Evolutionary conservation across 2,888 invertebrate genomes (phyloP), one percentile per base, ranked within the genome.

Genomic region (Polymixis flavicincta): DNA sequence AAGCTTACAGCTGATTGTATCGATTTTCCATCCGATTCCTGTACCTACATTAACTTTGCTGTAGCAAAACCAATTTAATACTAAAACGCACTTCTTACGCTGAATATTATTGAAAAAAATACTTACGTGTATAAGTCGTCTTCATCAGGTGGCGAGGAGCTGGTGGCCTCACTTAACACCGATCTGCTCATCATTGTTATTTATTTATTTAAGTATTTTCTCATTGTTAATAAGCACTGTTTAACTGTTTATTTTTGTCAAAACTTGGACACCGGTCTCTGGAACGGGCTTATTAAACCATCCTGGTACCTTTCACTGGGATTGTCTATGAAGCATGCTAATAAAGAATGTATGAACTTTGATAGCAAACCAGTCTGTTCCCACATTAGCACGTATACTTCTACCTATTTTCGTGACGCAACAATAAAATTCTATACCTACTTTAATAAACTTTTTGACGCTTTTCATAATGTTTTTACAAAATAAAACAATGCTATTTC

Each of bases 121-220:
- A 94, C 96, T 93, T 89, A 96, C 96, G 93, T 92, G 85, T 96
- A 95, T 2, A 94, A 83, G 75, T 95, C 95, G 76, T 94, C 95
- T 70, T 92, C 93, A 67, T 92, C 92, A 67, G 89, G 81, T 77
- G 84, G 91, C 17, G 95, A 93, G 68, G 94, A 93, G 83, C 94
- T 93, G 11, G 93, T 92, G 3, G 94, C 93, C 83, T 94, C 95
- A 52, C 93, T 91, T 59, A 94, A 74, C 85, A 93, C 91, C 4
- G 94, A 89, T 80, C 90, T 90, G 82, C 91, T 94, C 94, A 94
- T 94, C 86, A 90, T 92, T 91, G 28, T 61, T 91, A 45, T 55
- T 42, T 64, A 74, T 70, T 80, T 64, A 55, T 32, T 32, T 32
- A 32, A 37, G 6, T 68, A 32, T 54, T 19, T 50, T 68, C 25